Evolutionary conservation across 2,113 vertebrate species (phyloP).

Genomic region (Gobio gobio): DNA sequence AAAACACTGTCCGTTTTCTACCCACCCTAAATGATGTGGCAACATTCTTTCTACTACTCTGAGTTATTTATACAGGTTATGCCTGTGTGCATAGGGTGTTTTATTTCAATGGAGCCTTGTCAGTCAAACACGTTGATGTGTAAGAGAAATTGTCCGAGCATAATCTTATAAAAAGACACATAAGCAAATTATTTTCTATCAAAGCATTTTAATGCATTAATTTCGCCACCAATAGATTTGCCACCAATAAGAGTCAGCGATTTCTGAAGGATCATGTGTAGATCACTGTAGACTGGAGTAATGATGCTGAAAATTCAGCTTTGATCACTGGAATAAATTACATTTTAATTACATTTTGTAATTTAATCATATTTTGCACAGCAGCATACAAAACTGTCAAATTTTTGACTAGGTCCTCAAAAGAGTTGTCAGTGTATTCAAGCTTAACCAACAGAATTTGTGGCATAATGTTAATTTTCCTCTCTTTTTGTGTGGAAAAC

Average conservation of each 20-base stretch:
- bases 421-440: not conserved
- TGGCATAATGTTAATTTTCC: not conserved
- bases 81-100: conserved; percentile 53
- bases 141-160: conserved; percentile 45
- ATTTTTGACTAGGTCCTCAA: no score
- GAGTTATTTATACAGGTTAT: conserved; percentile 64
- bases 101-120: conserved; percentile 58
- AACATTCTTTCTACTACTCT: conserved; percentile 62
- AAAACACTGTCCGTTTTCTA: conserved; percentile 70
- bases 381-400: no score
- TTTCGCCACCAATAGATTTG: not conserved
- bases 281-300: no score
- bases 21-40: conserved; percentile 71
- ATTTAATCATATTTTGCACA: no score
- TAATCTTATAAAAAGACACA: not conserved
- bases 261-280: no score
- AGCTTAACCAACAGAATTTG: not conserved
- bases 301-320: no score
- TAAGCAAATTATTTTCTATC: not conserved
- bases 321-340: no score
- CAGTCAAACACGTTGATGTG: conserved; percentile 49
- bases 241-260: not conserved
- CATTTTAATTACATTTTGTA: no score
- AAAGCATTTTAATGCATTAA: not conserved
- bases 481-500: not conserved